Evolutionary conservation across 1,140 invertebrate genomes (phyloP), one percentile per base, ranked within the genome.

Genomic region (Zeugodacus cucurbitae): DNA sequence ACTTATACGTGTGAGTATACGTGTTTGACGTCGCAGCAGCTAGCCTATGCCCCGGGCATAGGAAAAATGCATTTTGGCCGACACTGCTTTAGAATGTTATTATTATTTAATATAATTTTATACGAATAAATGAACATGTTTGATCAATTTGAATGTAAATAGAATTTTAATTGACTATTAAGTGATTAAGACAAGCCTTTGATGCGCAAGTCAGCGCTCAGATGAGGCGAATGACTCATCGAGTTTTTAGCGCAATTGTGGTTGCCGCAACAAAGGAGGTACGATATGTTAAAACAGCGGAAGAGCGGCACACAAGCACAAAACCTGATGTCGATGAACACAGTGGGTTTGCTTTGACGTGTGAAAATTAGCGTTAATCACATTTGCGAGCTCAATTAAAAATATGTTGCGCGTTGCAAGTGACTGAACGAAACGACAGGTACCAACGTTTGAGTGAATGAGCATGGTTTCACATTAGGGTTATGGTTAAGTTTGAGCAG

Each of bases 121-220:
- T 44, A 48, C n/a, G 41, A 58, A 14, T 34, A 34, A 3, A 11
- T 34, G 62, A 62, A 64, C 64, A 17, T 54, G 48, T 20, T 54
- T 54, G 48, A 54, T 54, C 48, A 54, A 54, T 54, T 54, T 54
- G 48, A 54, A 54, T 54, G 48, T 54, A 54, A 54, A 54, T 87
- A 44, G 58, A 87, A 87, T 87, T 87, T 87, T 87, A 87, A 87
- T 87, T 87, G 86, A 17, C 32, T 34, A 62, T 87, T 62, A 87
- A 59, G 54, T 59, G 34, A 86, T 86, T 87, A 62, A 22, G 44
- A 1, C 29, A 58, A 86, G 82, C 44, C 82, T 86, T 86, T 86
- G 82, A 86, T 59, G 82, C 44, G 20, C 29, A 34, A 54, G 26
- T 86, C 32, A n/a, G 17, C 14, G 64, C 26, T 32, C 26, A 20